phyloP scores from a whole-genome alignment of 2,888 invertebrate species.

The Opisthograptis luteolata region DNA sequence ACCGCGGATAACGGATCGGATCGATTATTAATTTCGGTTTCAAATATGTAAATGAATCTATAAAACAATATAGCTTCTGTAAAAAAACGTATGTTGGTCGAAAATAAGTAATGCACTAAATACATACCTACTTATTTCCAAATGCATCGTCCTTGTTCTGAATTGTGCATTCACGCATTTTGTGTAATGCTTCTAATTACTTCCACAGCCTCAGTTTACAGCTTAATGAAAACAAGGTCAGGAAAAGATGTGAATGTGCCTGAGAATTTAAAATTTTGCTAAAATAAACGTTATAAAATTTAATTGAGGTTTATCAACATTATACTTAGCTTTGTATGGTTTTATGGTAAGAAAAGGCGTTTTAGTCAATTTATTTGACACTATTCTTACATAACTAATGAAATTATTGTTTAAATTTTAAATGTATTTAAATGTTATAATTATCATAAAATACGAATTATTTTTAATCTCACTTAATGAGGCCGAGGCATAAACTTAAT shows the following conservation, averaged over 20 bases:
- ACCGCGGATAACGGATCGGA: too few species aligned
- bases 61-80: too few species aligned
- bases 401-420: too few species aligned
- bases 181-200: slow-evolving; percentile 34
- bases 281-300: slow-evolving; percentile 8
- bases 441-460: slow-evolving; percentile 5
- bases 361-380: too few species aligned
- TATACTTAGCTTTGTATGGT: too few species aligned
- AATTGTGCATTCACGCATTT: slow-evolving; percentile 30
- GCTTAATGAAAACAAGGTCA: slow-evolving; percentile 30
- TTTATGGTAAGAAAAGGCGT: too few species aligned
- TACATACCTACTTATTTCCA: slow-evolving; percentile 15
- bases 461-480: slow-evolving; percentile 4
- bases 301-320: background rate
- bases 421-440: slow-evolving; percentile 6
- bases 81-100: too few species aligned
- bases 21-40: too few species aligned
- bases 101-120: too few species aligned
- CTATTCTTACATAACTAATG: too few species aligned
- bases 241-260: slow-evolving; percentile 26
- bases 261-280: background rate
- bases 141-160: slow-evolving; percentile 32
- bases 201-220: slow-evolving; percentile 26
- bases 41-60: too few species aligned
- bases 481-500: background rate